Conservation (phyloP, 2,888 invertebrate genomes). For the Vanessa cardui region DNA sequence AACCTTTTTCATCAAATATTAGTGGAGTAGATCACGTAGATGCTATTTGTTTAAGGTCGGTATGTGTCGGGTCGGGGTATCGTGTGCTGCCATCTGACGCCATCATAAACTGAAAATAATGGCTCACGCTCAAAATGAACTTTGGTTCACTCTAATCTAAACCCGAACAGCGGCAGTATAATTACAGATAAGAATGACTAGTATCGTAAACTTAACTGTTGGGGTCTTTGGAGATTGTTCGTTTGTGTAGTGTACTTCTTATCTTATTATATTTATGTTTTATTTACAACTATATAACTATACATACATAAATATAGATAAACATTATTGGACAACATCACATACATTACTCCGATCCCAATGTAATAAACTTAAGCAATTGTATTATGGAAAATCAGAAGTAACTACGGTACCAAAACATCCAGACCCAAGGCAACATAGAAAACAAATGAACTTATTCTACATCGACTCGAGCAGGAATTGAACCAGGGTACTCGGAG, state of each 20-base stretch:
- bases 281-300: not conserved
- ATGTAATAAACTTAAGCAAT: no score
- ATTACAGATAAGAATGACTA: constrained; percentile 2
- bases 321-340: no score
- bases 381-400: no score
- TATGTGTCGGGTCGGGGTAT: constrained; percentile 26
- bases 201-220: constrained; percentile 5
- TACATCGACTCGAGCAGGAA: no score
- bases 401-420: no score
- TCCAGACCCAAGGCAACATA: no score
- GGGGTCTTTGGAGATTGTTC: not conserved
- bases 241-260: not conserved
- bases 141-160: constrained; percentile 17
- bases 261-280: constrained; percentile 1
- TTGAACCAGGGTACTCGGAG: no score
- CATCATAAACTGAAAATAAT: constrained; percentile 44
- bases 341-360: no score
- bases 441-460: no score
- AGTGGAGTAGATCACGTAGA: constrained; percentile 15
- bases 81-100: constrained; percentile 29
- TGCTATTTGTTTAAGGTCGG: constrained; percentile 20
- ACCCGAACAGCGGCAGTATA: not conserved
- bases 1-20: constrained; percentile 17
- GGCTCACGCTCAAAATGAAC: constrained; percentile 26
- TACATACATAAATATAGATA: not conserved